A percentile compares a stretch with the other conserved stretches of the same genome.
These are phyloP conservation scores for Galagoides demidoff DNA, from an alignment of 2,797 vertebrate species.

Conservation along the genomic window DNA sequence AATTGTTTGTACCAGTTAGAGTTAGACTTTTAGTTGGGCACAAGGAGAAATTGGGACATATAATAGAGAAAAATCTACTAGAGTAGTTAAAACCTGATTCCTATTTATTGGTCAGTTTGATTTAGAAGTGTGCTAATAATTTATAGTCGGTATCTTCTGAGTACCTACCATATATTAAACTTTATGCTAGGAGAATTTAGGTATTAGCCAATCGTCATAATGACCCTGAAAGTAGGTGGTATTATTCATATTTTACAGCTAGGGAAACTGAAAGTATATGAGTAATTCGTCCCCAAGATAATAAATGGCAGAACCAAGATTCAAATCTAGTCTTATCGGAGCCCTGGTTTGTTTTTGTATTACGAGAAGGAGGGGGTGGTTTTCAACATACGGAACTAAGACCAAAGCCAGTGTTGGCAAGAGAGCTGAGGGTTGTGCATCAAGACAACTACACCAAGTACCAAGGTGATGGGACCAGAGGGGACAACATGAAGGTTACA, in stretches of 20 bases:
- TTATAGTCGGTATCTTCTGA: not conserved
- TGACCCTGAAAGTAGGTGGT: not conserved
- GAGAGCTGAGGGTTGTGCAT: no score
- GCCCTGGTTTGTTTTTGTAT: not conserved
- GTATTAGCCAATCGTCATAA: not conserved
- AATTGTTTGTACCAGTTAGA: not conserved
- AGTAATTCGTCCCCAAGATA: not conserved
- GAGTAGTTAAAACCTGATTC: not conserved
- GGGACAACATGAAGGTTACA: no score
- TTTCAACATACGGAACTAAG: no score
- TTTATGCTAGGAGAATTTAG: not conserved
- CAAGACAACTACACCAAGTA: no score
- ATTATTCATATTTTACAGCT: not conserved
- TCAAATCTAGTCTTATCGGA: not conserved
- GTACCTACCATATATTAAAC: not conserved
- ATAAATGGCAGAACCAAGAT: not conserved
- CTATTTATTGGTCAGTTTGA: not conserved
- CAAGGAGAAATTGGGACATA: not conserved
- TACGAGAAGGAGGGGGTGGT: no score
- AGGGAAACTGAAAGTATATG: not conserved
- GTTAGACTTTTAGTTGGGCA: not conserved
- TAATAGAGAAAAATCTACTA: not conserved
- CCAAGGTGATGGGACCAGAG: no score
- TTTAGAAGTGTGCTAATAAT: not conserved
- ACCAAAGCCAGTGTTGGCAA: no score